Evolutionary conservation across 2,797 vertebrate genomes (phyloP), one percentile per base, ranked within the genome.

Genomic region (Cuniculus paca): DNA sequence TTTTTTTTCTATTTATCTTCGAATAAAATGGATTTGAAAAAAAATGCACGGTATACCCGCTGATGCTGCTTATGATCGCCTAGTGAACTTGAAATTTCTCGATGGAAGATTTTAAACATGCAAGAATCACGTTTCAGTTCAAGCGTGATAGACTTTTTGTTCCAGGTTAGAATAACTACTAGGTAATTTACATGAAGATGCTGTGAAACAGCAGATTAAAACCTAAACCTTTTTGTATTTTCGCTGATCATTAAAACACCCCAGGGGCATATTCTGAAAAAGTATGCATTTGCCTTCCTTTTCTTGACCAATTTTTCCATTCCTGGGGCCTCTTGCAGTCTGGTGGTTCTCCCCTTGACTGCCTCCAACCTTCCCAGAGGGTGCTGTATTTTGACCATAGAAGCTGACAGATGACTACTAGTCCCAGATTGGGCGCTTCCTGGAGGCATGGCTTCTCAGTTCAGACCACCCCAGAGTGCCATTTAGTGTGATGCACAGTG

Each of bases 281-380:
- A 28, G 31, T 36, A 8, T 36, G 11, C 34, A 28, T 94, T 94
- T 70, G 22, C 50, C 78, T 89, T 88, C 34, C 39, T 95, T 88
- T 95, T 26, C 56, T 94, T 74, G 45, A 89, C n/a, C 48, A 96
- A 54, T 39, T 85, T 95, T 96, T 97, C 74, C 70, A 85, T 95
- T 96, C 92, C 86, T 61, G 74, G n/a, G 42, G 56, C 72, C 45
- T 94, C 11, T 9, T 56, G 63, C 77, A 81, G 58, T 48, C 42
- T 82, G 83, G 83, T 61, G 54, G 48, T 34, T 97, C 65, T 91
- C 61, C 65, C 65, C 89, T 96, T 87, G 61, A 78, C 45, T 96
- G 75, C 54, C 39, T 94, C 68, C 3, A 4, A 50, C 58, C 19
- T 90, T 52, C 48, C 68, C 77, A 89, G 36, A 83, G 80, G 65